Base-by-base conservation (phyloP, 1,140 invertebrate genomes). In the Batillaria attramentaria region DNA sequence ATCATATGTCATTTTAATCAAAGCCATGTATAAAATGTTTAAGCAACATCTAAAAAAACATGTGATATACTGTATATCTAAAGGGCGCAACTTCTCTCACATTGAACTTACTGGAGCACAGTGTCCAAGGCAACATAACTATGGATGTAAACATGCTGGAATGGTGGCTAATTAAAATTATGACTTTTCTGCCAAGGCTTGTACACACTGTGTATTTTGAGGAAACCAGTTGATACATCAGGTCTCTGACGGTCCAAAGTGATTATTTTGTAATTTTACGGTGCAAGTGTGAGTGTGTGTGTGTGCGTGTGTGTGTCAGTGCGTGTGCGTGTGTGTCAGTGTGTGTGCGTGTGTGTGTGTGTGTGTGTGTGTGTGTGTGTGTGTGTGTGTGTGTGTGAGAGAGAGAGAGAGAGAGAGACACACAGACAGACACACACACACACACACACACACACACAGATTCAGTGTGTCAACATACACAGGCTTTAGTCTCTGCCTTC, bases 381-480 rank as follows among this genome's bases (percentile, higher is more conserved):
- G 24, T 28, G 24, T 35, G 24, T 66, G 24, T 35, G 33, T 35
- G 24, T 66, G 24, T 66, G 62, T 66, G 24, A 66, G 33, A n/a
- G 33, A 66, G 24, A 66, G 33, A n/a, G 33, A 28, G 24, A 66
- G 24, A n/a, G 62, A 28, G 24, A 35, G 33, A n/a, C 13, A 66
- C 10, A 35, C 8, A 35, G 62, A 35, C 13, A 66, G 24, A 66
- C 66, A 35, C 66, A 69, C 66, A 69, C 66, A 35, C 66, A 69
- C 66, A 35, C 66, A 69, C 66, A 69, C 31, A 6, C 66, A 69
- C 66, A 35, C 66, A 69, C 66, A 69, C 31, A 35, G 6, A 35
- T 18, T 20, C 33, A 35, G 33, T 24, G 33, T n/a, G 5, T n/a
- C 24, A 20, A 69, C 66, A 69, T 16, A 39, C n/a, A 69, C 66